Percentiles rank a stretch among this genome's conserved stretches.
Conservation (phyloP, 1,140 invertebrate species). For the Globodera rostochiensis region DNA sequence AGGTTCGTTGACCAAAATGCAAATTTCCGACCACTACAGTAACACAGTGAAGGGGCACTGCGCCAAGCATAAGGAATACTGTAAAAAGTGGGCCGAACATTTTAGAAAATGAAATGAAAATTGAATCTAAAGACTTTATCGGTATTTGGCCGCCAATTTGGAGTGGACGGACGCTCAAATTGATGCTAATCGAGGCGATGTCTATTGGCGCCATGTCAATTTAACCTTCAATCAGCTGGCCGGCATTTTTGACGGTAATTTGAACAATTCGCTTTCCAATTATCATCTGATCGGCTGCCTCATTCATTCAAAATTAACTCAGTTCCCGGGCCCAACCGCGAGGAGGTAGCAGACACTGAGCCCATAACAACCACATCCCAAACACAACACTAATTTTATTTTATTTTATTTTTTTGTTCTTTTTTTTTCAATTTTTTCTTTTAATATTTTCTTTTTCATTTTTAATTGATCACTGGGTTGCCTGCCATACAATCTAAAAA, state of each 20-base stretch:
- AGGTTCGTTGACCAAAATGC: slow-evolving; percentile 56
- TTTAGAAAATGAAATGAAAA: slow-evolving; percentile 34
- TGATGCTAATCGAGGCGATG: slow-evolving; percentile 32
- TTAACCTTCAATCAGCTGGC: slow-evolving; percentile 61
- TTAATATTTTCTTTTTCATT: no score
- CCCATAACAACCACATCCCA: no score
- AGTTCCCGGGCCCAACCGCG: no score
- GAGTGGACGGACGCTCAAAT: slow-evolving; percentile 57
- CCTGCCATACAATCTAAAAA: no score
- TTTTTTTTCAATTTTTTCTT: no score
- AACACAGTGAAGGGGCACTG: slow-evolving; percentile 58
- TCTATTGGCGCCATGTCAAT: slow-evolving; percentile 59
- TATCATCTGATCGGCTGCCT: no score
- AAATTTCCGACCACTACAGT: slow-evolving; percentile 60
- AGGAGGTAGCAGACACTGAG: no score
- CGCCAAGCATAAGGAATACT: slow-evolving; percentile 48
- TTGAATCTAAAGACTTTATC: slow-evolving; percentile 50
- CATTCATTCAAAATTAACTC: no score
- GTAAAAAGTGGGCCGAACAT: slow-evolving; percentile 43
- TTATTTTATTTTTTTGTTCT: neutral
- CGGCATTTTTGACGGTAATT: slow-evolving; percentile 44
- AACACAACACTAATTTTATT: neutral
- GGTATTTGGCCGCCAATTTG: slow-evolving; percentile 44
- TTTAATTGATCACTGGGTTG: no score
- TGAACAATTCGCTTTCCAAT: no score